Evolutionary conservation across 2,113 vertebrate genomes (phyloP), one percentile per base, ranked within the genome.

Genomic region (Eclectus roratus): DNA sequence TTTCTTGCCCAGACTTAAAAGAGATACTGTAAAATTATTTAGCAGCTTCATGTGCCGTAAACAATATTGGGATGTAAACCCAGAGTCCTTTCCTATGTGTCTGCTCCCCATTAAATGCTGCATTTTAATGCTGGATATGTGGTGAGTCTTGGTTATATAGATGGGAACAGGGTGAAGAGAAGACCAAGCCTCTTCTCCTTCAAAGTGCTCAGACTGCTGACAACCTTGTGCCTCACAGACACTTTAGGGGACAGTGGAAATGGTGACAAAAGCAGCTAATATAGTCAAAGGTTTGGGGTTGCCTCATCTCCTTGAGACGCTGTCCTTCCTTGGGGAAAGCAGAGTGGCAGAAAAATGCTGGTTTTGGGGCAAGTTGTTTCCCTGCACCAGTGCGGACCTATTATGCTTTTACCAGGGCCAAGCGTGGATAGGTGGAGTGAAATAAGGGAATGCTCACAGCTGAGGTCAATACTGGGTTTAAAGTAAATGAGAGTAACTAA

Each of bases 21-120:
- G 92, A 95, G 80, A 95, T 89, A 93, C 90, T 80, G 72, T 91
- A 94, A 94, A 95, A 95, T 96, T 97, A 97, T 92, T 96, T 93
- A 96, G 95, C 89, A 94, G 80, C 91, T 96, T 95, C 90, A 90
- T 77, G 63, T 52, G 77, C 83, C n/a, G 24, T 91, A 96, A 89
- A 80, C 68, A 80, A 80, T 35, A 37, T 7, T 2, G 46, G 65
- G 79, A n/a, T 80, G 60, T 44, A 80, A 97, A 74, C 47, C 66
- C 91, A 37, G 80, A 47, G 70, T 29, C 68, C 73, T 71, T 43
- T 89, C 83, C 60, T 9, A 9, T 10, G 39, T 66, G 69, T 84
- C 63, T 78, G 64, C 18, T 47, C 41, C 9, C 7, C 11, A 20
- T 29, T 88, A 86, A 89, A 85, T 0, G 27, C n/a, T 63, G 24